Evolutionary conservation across 2,797 vertebrate genomes (phyloP).

Genomic region (Acipenser oxyrinchus): DNA sequence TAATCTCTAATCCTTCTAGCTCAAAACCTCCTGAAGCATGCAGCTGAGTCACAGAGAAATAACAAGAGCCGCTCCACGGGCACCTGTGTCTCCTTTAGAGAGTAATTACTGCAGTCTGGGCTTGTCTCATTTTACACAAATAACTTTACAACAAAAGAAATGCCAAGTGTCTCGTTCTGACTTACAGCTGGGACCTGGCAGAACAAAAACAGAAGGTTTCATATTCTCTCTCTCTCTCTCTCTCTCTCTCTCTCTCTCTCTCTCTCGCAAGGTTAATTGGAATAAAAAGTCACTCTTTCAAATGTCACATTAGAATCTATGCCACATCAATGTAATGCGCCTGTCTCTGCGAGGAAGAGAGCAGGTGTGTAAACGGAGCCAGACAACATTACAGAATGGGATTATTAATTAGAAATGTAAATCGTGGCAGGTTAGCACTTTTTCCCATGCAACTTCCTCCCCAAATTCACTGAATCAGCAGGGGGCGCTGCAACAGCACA

Average conservation of each 20-base stretch:
- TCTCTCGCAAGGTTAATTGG: constrained; percentile 52
- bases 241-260: constrained; percentile 4
- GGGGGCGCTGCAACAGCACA: no score
- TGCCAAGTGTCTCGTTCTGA: not conserved
- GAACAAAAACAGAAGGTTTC: constrained; percentile 12
- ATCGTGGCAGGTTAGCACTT: constrained; percentile 20
- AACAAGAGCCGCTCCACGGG: no score
- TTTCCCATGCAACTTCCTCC: no score
- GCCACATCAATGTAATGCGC: constrained; percentile 38
- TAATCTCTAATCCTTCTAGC: no score
- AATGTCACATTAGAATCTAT: constrained; percentile 47
- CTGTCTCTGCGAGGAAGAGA: constrained; percentile 8
- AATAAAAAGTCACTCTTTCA: constrained; percentile 53
- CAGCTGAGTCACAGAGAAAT: no score
- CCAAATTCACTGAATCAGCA: no score
- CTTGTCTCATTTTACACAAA: constrained; percentile 38
- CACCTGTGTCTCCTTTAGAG: constrained; percentile 35
- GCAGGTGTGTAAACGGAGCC: constrained; percentile 21
- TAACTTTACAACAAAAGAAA: constrained; percentile 8
- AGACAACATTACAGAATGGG: constrained; percentile 33
- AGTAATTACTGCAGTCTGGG: constrained; percentile 47
- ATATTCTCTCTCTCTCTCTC: constrained; percentile 9
- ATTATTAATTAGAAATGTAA: constrained; percentile 58
- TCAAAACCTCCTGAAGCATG: no score
- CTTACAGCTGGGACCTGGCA: constrained; percentile 9